A percentile compares a stretch with the other conserved stretches of the same genome.
Evolutionary conservation across 1,140 invertebrate species (phyloP).

Genomic region (Acyrthosiphon pisum): DNA sequence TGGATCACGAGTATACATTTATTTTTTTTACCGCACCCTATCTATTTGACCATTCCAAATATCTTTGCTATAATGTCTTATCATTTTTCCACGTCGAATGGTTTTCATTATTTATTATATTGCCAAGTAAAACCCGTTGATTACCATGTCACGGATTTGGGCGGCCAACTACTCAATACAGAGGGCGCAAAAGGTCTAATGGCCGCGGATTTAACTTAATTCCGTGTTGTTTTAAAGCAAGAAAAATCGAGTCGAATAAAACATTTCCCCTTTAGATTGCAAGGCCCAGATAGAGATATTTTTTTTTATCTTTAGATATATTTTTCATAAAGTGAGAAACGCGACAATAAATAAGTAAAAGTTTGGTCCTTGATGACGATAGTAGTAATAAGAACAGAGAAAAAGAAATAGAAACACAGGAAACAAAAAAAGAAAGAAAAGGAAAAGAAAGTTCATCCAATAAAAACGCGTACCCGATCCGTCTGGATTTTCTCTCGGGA

Average conservation of each 20-base stretch:
- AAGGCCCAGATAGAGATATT: conserved; percentile 53
- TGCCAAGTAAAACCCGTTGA: conserved; percentile 57
- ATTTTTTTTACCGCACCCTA: conserved; percentile 44
- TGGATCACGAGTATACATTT: neutral
- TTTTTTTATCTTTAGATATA: conserved; percentile 56
- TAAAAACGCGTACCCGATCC: conserved; percentile 56
- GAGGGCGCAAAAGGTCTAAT: conserved; percentile 56
- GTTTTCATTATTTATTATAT: conserved; percentile 57
- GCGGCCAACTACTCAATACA: conserved; percentile 57
- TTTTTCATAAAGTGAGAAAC: conserved; percentile 57
- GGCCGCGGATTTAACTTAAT: conserved; percentile 57
- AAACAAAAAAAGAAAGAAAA: conserved; percentile 54
- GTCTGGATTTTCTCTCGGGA: conserved; percentile 57
- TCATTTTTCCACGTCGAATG: conserved; percentile 56
- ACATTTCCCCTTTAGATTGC: conserved; percentile 57
- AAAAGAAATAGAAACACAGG: conserved; percentile 52
- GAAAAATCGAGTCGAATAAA: conserved; percentile 56
- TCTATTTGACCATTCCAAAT: conserved; percentile 52
- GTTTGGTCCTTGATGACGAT: conserved; percentile 57
- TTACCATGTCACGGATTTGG: conserved; percentile 56
- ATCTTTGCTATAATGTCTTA: conserved; percentile 49
- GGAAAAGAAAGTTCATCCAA: conserved; percentile 55
- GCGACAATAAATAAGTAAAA: conserved; percentile 57
- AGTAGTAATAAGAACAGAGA: conserved; percentile 57
- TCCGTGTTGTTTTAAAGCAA: conserved; percentile 57